phyloP scores from a whole-genome alignment of 2,113 vertebrate species.

The Vimba vimba region DNA sequence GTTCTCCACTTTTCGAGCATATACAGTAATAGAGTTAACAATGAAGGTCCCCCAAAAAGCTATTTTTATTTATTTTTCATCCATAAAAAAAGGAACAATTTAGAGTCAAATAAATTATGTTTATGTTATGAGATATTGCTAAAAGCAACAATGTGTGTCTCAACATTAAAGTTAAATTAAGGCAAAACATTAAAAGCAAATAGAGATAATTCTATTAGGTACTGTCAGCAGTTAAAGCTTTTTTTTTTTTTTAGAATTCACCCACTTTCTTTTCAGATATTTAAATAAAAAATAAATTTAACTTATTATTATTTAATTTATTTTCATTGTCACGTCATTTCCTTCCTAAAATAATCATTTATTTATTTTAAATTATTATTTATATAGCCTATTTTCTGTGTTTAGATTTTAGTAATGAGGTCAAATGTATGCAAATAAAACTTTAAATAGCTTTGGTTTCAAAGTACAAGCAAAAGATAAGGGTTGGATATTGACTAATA shows the following conservation, averaged over 20 bases:
- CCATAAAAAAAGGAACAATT: not conserved
- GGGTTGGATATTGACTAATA: not conserved
- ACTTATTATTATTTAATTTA: not conserved
- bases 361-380: no score
- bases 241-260: not conserved
- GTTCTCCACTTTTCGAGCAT: not conserved
- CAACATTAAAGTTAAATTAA: no score
- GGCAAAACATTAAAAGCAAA: not conserved
- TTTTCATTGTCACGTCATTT: not conserved
- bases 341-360: no score
- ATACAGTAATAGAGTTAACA: not conserved
- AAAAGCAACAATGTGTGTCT: not conserved
- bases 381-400: not conserved
- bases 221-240: not conserved
- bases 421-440: not conserved
- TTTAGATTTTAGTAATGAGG: not conserved
- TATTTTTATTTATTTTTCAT: not conserved
- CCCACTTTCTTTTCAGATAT: not conserved
- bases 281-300: not conserved
- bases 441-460: not conserved
- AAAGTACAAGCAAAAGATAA: not conserved
- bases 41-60: not conserved
- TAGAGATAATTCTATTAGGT: not conserved
- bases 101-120: not conserved
- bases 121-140: not conserved